Base-by-base conservation (phyloP, 1,140 invertebrate genomes). In the Dendroctonus ponderosae region DNA sequence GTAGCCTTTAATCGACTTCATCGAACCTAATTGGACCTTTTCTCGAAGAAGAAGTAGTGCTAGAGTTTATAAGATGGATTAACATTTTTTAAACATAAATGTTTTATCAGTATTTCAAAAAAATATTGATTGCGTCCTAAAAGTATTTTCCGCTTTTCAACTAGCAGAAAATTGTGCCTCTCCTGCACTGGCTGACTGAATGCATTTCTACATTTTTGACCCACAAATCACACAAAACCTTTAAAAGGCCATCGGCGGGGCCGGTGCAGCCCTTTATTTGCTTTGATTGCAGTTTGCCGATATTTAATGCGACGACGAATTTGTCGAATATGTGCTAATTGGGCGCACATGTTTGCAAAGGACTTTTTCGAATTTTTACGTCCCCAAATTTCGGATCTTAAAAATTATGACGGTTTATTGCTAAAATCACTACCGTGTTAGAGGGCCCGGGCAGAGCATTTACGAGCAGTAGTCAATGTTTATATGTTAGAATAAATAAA, bases 321-420 rank as follows among this genome's bases (percentile, higher is more conserved):
- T 59, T 59, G 41, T 59, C 56, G 56, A 59, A 43, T 59, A 59
- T 59, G 56, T 59, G 56, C 56, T 59, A 59, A 59, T 59, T 59
- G 56, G 56, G 56, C 41, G 41, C 56, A 46, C 46, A 59, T 56
- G 53, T 59, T 59, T 59, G 56, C 37, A 8, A 59, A 59, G 56
- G 41, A 26, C 42, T 59, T 39, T 59, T 59, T 59, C 26, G 37
- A 44, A 44, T 59, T 59, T 59, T 38, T 11, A 38, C 15, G 53
- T 39, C 53, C 15, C 11, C 8, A 11, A 9, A 26, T 26, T n/a
- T 12, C 15, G 15, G 50, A 56, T 9, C 40, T 14, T 7, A 12
- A 15, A 14, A 59, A 59, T 59, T 59, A 58, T 59, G 42, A 46
- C 56, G 38, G 56, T 59, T 59, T 59, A 59, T 59, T 11, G 56